Base-by-base conservation (phyloP, 2,797 vertebrate genomes). In the Hirundo rustica region DNA sequence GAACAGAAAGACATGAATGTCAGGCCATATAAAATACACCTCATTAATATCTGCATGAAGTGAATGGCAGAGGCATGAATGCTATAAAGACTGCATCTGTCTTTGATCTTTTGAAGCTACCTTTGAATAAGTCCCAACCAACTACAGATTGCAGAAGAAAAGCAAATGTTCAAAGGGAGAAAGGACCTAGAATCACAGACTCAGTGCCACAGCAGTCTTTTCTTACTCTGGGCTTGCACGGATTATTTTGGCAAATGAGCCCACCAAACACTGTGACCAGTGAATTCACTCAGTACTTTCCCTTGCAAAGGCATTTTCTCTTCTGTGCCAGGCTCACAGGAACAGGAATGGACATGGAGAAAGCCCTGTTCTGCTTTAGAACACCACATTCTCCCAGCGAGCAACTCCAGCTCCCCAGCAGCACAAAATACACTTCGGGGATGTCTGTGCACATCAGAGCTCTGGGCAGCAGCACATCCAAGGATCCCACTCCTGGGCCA, bases 101-200 rank as follows among this genome's bases (percentile, higher is more conserved):
- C 88, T 96, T 88, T 94, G 89, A 93, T 96, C 92, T 93, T 93
- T 61, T 60, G 85, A 91, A 91, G 72, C 53, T 44, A 80, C 61
- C 85, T 88, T 50, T 86, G 76, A 96, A 79, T 85, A 89, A 92
- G 60, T 91, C 55, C 57, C 77, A 85, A 45, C 18, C 64, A 85
- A 72, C 66, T 70, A 30, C 45, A 73, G 54, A 86, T 15, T 60
- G 84, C 26, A 81, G 66, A 93, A 88, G 76, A 92, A 94, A 92
- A 96, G 55, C 26, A 60, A 92, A 78, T 25, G 11, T 62, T 94
- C 62, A 88, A 91, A 91, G 64, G 42, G 18, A 81, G 77, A 89
- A 93, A 62, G 26, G 36, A 66, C 36, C 44, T 11, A 48, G 36
- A 83, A 85, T 76, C 73, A 62, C 78, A 75, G 17, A 47, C 21